Evolutionary conservation across 2,797 vertebrate genomes (phyloP).

Genomic region (Naso thynnoides): DNA sequence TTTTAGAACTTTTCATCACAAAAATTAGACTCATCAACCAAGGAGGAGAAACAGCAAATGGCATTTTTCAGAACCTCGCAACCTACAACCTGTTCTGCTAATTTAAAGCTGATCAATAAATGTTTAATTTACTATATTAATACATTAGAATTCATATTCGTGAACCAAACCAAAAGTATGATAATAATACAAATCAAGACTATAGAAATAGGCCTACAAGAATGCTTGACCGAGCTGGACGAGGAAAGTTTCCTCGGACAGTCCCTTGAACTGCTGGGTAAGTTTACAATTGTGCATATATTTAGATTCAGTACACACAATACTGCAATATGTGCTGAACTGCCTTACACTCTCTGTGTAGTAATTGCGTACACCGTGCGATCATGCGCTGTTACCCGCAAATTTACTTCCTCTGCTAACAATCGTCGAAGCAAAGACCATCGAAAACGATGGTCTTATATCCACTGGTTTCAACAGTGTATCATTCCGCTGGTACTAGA

Average conservation of each 20-base stretch:
- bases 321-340: background rate
- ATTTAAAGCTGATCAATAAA: background rate
- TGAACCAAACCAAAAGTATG: background rate
- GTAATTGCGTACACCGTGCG: too few species aligned
- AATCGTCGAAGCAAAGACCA: conserved; percentile 72
- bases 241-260: background rate
- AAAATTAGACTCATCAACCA: background rate
- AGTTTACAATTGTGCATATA: background rate
- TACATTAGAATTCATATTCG: background rate
- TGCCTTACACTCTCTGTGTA: background rate
- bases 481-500: conserved; percentile 80
- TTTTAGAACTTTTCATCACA: too few species aligned
- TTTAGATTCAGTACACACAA: background rate
- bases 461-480: conserved; percentile 17
- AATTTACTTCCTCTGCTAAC: background rate
- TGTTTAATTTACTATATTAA: background rate
- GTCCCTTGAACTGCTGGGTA: background rate
- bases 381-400: conserved; percentile 25
- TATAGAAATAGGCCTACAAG: background rate
- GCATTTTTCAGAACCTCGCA: background rate
- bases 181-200: background rate
- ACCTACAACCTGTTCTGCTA: background rate
- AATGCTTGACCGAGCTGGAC: too few species aligned
- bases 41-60: background rate
- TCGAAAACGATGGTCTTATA: conserved; percentile 86